Conservation (phyloP, 2,888 invertebrate genomes). For the Stomorhina lunata region DNA sequence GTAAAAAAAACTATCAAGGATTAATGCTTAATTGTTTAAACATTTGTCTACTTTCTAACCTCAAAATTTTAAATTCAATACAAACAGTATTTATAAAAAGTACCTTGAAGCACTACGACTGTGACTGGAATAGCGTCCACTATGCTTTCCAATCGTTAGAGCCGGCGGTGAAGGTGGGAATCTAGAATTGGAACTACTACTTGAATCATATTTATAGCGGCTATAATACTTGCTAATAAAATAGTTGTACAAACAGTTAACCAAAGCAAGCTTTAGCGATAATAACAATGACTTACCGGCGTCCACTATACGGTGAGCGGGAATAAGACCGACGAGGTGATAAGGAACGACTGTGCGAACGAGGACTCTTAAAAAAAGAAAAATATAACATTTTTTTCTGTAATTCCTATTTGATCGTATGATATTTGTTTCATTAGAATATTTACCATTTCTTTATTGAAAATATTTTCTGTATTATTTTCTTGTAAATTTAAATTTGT, state of each 20-base stretch:
- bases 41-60: conserved; percentile 20
- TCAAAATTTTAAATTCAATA: not conserved
- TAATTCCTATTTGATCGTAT: too few species aligned
- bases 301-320: conserved; percentile 62
- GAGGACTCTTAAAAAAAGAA: conserved; percentile 58
- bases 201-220: conserved; percentile 67
- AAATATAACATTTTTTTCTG: not conserved
- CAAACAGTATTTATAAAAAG: not conserved
- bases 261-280: not conserved
- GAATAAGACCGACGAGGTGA: conserved; percentile 65
- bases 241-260: not conserved
- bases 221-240: conserved; percentile 62
- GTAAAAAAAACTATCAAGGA: too few species aligned
- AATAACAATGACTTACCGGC: conserved; percentile 59
- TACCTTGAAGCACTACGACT: conserved; percentile 67
- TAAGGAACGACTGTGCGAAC: conserved; percentile 64
- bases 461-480: too few species aligned
- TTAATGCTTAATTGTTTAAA: too few species aligned
- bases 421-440: not conserved
- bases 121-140: conserved; percentile 54
- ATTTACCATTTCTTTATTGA: conserved; percentile 39
- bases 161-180: conserved; percentile 68
- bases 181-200: conserved; percentile 65
- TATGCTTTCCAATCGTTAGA: conserved; percentile 58
- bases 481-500: too few species aligned